Evolutionary conservation across 2,888 invertebrate species (phyloP).

Genomic region (Acrocyrtus sp.): DNA sequence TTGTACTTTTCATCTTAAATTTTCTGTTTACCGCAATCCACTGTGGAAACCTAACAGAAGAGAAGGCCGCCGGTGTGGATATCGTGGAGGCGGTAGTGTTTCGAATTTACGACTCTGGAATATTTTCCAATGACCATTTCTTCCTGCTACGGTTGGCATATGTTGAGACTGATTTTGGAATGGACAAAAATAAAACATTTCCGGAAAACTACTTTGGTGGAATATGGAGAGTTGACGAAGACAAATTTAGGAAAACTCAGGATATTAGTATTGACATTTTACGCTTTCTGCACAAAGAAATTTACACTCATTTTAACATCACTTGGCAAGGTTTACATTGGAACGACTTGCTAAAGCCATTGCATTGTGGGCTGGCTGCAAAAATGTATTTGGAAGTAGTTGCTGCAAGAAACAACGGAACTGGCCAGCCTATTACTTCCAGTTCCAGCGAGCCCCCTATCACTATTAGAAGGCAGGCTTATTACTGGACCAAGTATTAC

Average conservation of each 20-base stretch:
- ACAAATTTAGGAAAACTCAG: conserved; percentile 5
- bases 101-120: conserved; percentile 4
- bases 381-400: conserved; percentile 19
- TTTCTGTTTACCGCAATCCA: too few relatives aligned
- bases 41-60: too few relatives aligned
- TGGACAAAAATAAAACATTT: conserved; percentile 24
- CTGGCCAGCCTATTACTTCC: too few relatives aligned
- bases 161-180: conserved; percentile 45
- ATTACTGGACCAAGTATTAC: conserved; percentile 24
- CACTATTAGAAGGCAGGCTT: conserved; percentile 25
- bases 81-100: conserved; percentile 13
- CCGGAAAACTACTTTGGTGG: conserved; percentile 31
- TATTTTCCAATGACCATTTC: conserved; percentile 37
- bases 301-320: conserved; percentile 20
- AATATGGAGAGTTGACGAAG: conserved; percentile 46
- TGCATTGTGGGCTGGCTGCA: conserved; percentile 51
- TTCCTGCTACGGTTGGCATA: conserved; percentile 43
- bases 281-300: conserved; percentile 11
- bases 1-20: background rate
- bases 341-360: conserved; percentile 31
- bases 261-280: background rate
- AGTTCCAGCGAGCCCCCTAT: too few relatives aligned
- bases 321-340: conserved; percentile 23
- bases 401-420: too few relatives aligned
- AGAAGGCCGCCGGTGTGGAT: conserved; percentile 14